phyloP scores from a whole-genome alignment of 2,113 vertebrate genomes.

The Psammodynastes pulverulentus region DNA sequence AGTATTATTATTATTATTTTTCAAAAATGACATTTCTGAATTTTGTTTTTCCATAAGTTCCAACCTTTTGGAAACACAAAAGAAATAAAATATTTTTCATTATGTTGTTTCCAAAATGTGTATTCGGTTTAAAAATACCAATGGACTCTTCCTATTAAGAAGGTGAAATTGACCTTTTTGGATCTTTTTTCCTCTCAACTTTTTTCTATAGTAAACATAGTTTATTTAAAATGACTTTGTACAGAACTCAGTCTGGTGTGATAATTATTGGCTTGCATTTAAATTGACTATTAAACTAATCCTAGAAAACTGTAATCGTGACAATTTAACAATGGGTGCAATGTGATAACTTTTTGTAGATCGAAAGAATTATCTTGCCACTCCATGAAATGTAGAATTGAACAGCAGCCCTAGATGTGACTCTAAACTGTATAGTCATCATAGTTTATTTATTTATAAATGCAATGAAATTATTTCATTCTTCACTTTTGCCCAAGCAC shows the following conservation, averaged over 20 bases:
- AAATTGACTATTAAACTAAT: neutral
- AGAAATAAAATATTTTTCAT: conserved; percentile 24
- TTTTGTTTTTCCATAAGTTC: conserved; percentile 20
- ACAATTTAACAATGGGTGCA: neutral
- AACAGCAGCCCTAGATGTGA: neutral
- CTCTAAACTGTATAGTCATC: neutral
- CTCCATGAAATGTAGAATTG: neutral
- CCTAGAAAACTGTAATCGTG: neutral
- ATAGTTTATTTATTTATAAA: conserved; percentile 44
- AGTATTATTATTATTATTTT: conserved; percentile 10
- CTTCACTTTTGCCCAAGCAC: neutral
- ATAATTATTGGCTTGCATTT: neutral
- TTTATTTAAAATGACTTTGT: neutral
- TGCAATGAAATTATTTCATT: conserved; percentile 11
- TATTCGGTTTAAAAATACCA: conserved; percentile 40
- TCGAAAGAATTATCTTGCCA: neutral
- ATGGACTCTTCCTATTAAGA: neutral
- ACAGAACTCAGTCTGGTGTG: conserved; percentile 24
- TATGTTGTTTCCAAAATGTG: conserved; percentile 29
- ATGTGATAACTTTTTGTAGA: neutral
- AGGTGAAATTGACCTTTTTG: neutral
- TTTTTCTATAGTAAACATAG: conserved; percentile 14
- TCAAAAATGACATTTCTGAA: conserved; percentile 16
- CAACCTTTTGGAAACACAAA: conserved; percentile 20
- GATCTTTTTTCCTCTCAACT: neutral